Base-by-base conservation (phyloP, 2,888 invertebrate species). In the Carterocephalus palaemon region DNA sequence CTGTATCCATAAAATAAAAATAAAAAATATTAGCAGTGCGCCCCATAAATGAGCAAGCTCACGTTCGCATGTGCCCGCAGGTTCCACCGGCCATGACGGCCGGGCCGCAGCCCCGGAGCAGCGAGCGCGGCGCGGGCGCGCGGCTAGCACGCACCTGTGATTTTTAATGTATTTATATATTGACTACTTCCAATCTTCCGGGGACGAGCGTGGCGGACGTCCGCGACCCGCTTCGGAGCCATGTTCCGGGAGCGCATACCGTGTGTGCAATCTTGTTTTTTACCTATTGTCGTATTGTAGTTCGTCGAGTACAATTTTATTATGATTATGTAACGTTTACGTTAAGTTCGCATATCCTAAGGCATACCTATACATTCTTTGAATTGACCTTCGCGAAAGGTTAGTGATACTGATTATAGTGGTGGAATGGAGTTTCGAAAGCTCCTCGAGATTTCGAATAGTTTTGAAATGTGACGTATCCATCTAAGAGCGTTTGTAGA, bases 51-150 rank as follows among this genome's bases (percentile, higher is more conserved):
- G n/a, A n/a, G n/a, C n/a, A n/a, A n/a, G n/a, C n/a, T n/a, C n/a
- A n/a, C n/a, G n/a, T n/a, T n/a, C n/a, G n/a, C n/a, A 23, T 47
- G 23, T 51, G 19, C 26, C 37, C 20, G 24, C 68, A 88, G 88
- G 72, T 88, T 88, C 78, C 88, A 88, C 69, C 70, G 88, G 66
- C 88, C 88, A 78, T 88, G 88, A 88, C 88, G 85, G 82, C 85
- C 70, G 83, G 73, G 82, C 70, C 67, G 62, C 56, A 64, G 54
- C 54, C 56, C 57, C 55, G 56, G 59, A 54, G 52, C 39, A 59
- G 60, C 53, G 40, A 39, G 58, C 59, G 60, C 57, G 48, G 59
- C 53, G 53, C 60, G 62, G 62, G 59, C 54, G 57, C 56, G 65
- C 53, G 52, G 55, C 57, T 56, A 54, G 56, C 57, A 61, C 59